These are phyloP conservation scores for Rhineura floridana DNA, from an alignment of 2,113 vertebrate genomes.

Conservation along the genomic window DNA sequence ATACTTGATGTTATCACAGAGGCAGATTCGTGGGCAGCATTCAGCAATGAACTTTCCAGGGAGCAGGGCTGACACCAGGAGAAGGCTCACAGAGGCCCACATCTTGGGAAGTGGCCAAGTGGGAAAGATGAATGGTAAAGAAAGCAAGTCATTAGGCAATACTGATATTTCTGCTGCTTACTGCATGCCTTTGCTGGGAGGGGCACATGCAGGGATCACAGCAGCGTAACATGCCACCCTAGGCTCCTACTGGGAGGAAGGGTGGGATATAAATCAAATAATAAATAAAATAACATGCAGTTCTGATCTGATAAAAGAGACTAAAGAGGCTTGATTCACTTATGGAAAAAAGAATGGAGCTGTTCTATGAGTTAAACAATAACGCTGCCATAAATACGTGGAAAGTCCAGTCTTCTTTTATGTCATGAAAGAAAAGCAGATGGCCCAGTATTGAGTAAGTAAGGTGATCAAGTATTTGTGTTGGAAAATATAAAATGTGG, in stretches of 20 bases:
- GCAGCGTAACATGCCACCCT: no score
- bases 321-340: neutral
- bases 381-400: neutral
- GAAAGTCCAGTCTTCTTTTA: neutral
- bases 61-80: neutral
- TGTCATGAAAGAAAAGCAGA: neutral
- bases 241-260: no score
- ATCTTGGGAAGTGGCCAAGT: constrained; percentile 24
- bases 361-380: neutral
- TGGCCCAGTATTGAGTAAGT: neutral
- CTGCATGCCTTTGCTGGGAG: no score
- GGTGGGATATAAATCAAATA: no score
- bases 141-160: constrained; percentile 6
- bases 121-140: constrained; percentile 2
- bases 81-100: constrained; percentile 27
- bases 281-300: no score
- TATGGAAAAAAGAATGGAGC: neutral
- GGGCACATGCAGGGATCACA: neutral
- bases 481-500: neutral
- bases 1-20: constrained; percentile 86
- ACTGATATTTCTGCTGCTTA: neutral
- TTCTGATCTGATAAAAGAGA: neutral
- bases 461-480: neutral
- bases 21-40: constrained; percentile 82
- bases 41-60: fast-evolving